Percentiles rank a stretch among this genome's conserved stretches.
phyloP scores from a whole-genome alignment of 2,888 invertebrate genomes.

The Chaetogeoica ovagalla region DNA sequence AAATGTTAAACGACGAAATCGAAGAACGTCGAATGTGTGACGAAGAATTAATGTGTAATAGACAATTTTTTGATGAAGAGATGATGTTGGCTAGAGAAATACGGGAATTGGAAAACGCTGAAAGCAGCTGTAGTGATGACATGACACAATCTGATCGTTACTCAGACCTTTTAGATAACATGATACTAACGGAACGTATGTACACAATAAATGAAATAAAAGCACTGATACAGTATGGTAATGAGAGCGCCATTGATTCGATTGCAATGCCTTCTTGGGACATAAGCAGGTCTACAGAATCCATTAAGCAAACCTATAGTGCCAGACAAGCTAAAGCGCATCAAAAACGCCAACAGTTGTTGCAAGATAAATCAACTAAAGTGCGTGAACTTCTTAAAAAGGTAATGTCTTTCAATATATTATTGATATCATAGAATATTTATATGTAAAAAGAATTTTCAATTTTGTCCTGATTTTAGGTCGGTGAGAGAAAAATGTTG shows the following conservation, averaged over 20 bases:
- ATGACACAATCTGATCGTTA: constrained; percentile 51
- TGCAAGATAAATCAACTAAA: constrained; percentile 81
- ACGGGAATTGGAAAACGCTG: constrained; percentile 46
- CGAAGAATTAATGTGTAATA: constrained; percentile 45
- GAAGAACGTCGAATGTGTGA: constrained; percentile 48
- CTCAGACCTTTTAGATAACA: constrained; percentile 47
- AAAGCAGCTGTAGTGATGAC: constrained; percentile 49
- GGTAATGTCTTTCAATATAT: constrained; percentile 70
- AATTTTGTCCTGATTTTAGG: constrained; percentile 58
- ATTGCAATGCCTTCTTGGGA: constrained; percentile 45
- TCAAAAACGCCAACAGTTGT: constrained; percentile 77
- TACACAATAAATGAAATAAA: constrained; percentile 50
- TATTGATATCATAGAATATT: constrained; percentile 80
- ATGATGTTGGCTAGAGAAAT: constrained; percentile 50
- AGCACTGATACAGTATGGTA: constrained; percentile 44
- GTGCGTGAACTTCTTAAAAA: constrained; percentile 83
- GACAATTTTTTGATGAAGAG: constrained; percentile 49
- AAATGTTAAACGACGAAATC: constrained; percentile 45
- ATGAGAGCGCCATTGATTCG: constrained; percentile 48
- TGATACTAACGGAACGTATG: constrained; percentile 48
- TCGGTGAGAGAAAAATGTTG: constrained; percentile 70
- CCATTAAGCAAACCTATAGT: constrained; percentile 66
- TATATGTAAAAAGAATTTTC: constrained; percentile 63
- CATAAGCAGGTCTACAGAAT: constrained; percentile 35
- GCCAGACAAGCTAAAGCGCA: constrained; percentile 91